Evolutionary conservation across 2,113 vertebrate genomes (phyloP).

Genomic region (Sturnira hondurensis): DNA sequence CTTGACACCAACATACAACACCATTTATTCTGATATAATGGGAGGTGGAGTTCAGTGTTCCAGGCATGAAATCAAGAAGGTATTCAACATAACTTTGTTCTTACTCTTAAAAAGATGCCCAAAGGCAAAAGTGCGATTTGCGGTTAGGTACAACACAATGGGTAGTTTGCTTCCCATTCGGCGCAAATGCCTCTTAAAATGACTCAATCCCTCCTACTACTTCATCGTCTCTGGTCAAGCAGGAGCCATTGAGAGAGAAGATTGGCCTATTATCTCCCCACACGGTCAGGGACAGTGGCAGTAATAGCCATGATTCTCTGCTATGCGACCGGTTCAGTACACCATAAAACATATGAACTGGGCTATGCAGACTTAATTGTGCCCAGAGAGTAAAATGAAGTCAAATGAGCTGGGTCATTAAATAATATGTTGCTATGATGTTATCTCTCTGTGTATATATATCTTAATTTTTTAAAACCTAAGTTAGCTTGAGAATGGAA

Average conservation of each 20-base stretch:
- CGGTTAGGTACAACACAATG: conserved; percentile 50
- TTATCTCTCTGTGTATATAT: not conserved
- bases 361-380: conserved; percentile 55
- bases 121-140: conserved; percentile 64
- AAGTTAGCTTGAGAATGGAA: not conserved
- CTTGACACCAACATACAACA: not conserved
- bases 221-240: conserved; percentile 49
- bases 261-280: conserved; percentile 53
- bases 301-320: not conserved
- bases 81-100: conserved; percentile 54
- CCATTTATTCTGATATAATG: conserved; percentile 19
- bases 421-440: conserved; percentile 7
- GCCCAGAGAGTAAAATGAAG: conserved; percentile 50
- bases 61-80: conserved; percentile 25
- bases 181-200: conserved; percentile 57
- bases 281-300: conserved; percentile 26
- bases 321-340: conserved; percentile 34
- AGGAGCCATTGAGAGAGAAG: conserved; percentile 49
- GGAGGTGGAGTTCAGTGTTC: not conserved
- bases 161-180: conserved; percentile 39
- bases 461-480: not conserved
- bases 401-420: conserved; percentile 50
- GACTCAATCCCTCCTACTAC: conserved; percentile 43
- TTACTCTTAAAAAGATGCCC: conserved; percentile 47
- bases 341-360: conserved; percentile 55